phyloP scores from a whole-genome alignment of 37 sponge, comb jelly and placozoan genomes.

The Spongilla lacustris region DNA sequence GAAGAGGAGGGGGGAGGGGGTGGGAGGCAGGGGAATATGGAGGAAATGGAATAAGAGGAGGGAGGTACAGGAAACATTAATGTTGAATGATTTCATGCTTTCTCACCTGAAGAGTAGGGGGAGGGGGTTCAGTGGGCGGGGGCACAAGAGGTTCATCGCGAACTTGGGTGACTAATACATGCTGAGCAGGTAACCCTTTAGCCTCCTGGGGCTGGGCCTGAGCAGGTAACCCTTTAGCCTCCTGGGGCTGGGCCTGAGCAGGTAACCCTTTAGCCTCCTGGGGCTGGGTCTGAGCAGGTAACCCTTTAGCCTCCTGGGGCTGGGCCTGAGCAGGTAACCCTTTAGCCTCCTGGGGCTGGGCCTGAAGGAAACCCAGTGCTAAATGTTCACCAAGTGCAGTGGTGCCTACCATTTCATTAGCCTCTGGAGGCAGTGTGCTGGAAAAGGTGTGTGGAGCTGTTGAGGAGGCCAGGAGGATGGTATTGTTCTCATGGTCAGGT shows the following conservation, averaged over 20 bases:
- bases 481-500: neutral
- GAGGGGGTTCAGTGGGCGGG: slow-evolving; percentile 77
- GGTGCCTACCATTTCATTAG: too few relatives aligned
- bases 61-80: too few relatives aligned
- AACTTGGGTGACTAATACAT: slow-evolving; percentile 66
- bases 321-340: too few relatives aligned
- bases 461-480: neutral
- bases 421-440: neutral
- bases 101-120: slow-evolving; percentile 45
- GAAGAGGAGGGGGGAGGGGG: neutral
- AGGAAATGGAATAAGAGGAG: neutral
- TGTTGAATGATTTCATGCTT: too few relatives aligned
- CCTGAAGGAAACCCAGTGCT: neutral
- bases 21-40: slow-evolving; percentile 17
- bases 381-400: neutral
- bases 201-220: too few relatives aligned
- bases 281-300: too few relatives aligned
- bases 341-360: neutral
- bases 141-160: slow-evolving; percentile 65
- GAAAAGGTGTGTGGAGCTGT: neutral
- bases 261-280: too few relatives aligned
- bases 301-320: too few relatives aligned
- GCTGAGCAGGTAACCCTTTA: slow-evolving; percentile 27
- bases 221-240: too few relatives aligned
- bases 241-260: too few relatives aligned